Evolutionary conservation across 2,113 vertebrate species (phyloP).

Genomic region (Microtus ochrogaster): DNA sequence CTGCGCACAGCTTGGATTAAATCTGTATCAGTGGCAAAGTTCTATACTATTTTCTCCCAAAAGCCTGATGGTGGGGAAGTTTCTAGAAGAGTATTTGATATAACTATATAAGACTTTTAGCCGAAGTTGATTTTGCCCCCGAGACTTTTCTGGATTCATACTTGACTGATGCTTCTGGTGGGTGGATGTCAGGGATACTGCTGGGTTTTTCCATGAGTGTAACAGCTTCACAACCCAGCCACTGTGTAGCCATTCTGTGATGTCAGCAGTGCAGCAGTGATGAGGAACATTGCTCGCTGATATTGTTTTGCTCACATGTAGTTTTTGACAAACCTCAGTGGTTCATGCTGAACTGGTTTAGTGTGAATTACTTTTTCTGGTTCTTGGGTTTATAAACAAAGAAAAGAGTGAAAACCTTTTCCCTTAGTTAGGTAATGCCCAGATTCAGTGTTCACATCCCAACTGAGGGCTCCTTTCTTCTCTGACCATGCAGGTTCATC

Average conservation of each 20-base stretch:
- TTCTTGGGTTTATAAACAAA: no score
- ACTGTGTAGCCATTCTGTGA: accelerated
- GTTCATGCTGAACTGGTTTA: background rate
- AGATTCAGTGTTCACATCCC: accelerated
- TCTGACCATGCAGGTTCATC: constrained; percentile 78
- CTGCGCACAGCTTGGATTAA: background rate
- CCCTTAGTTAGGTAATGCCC: background rate
- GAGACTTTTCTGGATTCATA: background rate
- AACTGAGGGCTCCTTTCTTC: background rate
- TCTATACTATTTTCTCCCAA: background rate
- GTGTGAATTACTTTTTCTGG: accelerated
- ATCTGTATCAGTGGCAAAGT: background rate
- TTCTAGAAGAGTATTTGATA: no score
- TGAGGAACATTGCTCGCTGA: no score
- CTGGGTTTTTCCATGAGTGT: background rate
- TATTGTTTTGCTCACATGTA: accelerated
- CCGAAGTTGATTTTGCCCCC: background rate
- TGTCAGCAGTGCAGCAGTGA: accelerated
- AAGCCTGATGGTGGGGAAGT: background rate
- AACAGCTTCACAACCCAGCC: no score
- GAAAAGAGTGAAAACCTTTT: no score
- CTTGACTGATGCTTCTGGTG: background rate
- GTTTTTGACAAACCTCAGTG: background rate
- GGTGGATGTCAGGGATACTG: background rate
- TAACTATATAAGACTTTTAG: background rate